phyloP scores from a whole-genome alignment of 2,797 vertebrate genomes.

The Pagetopsis macropterus region DNA sequence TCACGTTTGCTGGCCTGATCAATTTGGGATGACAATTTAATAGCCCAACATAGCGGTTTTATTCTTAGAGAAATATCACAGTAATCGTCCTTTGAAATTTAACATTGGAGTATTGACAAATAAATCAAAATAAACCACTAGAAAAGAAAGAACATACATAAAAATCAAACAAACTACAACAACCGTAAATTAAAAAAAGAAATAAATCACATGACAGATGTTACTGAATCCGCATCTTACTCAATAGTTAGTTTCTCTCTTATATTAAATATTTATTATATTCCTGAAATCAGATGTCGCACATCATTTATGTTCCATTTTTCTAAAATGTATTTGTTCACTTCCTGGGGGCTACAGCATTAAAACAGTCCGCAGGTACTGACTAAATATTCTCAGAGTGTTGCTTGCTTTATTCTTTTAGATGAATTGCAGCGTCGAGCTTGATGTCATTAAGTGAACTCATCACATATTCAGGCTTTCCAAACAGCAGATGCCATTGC shows the following conservation, averaged over 20 bases:
- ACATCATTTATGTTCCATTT: constrained; percentile 14
- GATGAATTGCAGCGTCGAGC: constrained; percentile 45
- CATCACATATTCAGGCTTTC: constrained; percentile 31
- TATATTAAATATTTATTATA: neutral
- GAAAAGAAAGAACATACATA: neutral
- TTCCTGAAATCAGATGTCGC: constrained; percentile 19
- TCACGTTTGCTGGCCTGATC: constrained; percentile 66
- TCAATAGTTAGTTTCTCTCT: neutral
- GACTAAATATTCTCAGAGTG: constrained; percentile 23
- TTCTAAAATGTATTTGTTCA: constrained; percentile 31
- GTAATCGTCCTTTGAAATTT: constrained; percentile 9
- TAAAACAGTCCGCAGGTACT: constrained; percentile 13
- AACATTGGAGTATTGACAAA: neutral
- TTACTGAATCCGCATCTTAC: neutral
- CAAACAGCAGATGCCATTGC: constrained; percentile 32
- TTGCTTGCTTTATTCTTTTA: constrained; percentile 23
- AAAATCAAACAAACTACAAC: neutral
- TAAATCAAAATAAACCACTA: neutral
- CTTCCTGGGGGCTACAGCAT: constrained; percentile 6
- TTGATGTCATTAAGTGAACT: constrained; percentile 36
- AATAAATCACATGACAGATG: neutral
- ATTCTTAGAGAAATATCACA: constrained; percentile 16
- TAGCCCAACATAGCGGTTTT: constrained; percentile 27
- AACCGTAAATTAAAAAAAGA: neutral
- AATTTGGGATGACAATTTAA: constrained; percentile 65